Evolutionary conservation across 2,888 invertebrate species (phyloP), one percentile per base, ranked within the genome.

Genomic region (Podabrus alpinus): DNA sequence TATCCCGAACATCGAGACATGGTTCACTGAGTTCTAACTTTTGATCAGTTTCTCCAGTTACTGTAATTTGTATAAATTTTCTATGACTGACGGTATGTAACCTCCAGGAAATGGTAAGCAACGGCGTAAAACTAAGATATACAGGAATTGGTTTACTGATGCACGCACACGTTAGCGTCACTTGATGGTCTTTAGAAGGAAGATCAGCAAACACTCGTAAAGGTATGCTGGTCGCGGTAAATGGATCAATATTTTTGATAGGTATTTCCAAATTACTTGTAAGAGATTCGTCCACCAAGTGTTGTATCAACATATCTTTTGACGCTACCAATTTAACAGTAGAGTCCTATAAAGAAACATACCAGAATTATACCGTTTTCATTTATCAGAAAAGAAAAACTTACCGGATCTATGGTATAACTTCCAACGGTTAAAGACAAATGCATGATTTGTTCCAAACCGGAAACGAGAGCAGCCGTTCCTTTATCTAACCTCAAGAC

Each of bases 21-120:
- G 86, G 83, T 9, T 81, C 71, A 25, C 82, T 80, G 16, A 86
- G 79, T 59, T 81, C 76, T 70, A 87, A 76, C 69, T 81, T 83
- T 66, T 81, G 81, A 29, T 86, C 85, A 70, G 84, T 85, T 60
- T 90, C 87, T 60, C 94, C 93, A 5, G 91, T 90, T 3, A 94
- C 90, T 59, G 92, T 90, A 21, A 97, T 92, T 86, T 97, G 95
- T 15, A 97, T 86, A 83, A 95, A 97, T 88, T 97, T 97, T 80
- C 94, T 89, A n/a, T 92, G 91, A 81, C 93, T 92, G 1, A 94
- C 94, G 0, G 97, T 97, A 76, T 96, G 94, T 13, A 98, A 89
- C 70, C 94, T 92, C 90, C 95, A 94, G 1, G 92, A 91, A 0
- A 94, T 92, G 80, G 92, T 91, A 85, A 98, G 91, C 0, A 97